Conservation (phyloP, 2,888 invertebrate species). For the Aphidius colemani region DNA sequence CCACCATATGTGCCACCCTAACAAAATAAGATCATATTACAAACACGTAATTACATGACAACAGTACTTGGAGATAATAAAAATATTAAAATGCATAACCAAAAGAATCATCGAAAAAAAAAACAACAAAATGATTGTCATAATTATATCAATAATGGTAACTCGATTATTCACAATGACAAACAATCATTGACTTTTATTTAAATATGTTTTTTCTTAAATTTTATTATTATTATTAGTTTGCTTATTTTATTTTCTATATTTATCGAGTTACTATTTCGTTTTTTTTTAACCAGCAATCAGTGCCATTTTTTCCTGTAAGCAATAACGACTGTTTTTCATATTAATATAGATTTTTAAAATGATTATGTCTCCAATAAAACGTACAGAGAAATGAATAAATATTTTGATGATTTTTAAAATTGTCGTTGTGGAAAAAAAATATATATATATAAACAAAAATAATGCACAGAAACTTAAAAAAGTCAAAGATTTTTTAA, state of each 20-base stretch:
- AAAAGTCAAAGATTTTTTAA: no score
- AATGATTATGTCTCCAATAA: no score
- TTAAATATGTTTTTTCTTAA: not conserved
- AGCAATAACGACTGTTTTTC: constrained; percentile 48
- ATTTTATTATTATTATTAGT: not conserved
- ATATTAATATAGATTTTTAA: constrained; percentile 8
- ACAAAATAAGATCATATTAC: constrained; percentile 56
- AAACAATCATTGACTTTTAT: not conserved
- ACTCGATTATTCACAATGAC: not conserved
- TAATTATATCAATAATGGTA: constrained; percentile 11
- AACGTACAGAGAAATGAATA: not conserved
- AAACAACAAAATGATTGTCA: constrained; percentile 27
- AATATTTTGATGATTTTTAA: not conserved
- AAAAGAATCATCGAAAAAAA: constrained; percentile 38
- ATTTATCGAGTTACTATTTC: not conserved
- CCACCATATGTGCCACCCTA: constrained; percentile 98
- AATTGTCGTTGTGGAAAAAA: no score
- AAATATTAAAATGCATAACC: constrained; percentile 53
- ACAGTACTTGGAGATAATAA: constrained; percentile 56
- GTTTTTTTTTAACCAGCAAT: constrained; percentile 46
- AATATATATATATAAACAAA: no score
- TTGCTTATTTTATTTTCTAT: not conserved
- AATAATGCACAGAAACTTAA: no score
- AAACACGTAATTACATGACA: constrained; percentile 46
- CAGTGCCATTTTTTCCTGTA: constrained; percentile 56